Conservation (phyloP, 2,888 invertebrate genomes). For the Heliconius aoede region DNA sequence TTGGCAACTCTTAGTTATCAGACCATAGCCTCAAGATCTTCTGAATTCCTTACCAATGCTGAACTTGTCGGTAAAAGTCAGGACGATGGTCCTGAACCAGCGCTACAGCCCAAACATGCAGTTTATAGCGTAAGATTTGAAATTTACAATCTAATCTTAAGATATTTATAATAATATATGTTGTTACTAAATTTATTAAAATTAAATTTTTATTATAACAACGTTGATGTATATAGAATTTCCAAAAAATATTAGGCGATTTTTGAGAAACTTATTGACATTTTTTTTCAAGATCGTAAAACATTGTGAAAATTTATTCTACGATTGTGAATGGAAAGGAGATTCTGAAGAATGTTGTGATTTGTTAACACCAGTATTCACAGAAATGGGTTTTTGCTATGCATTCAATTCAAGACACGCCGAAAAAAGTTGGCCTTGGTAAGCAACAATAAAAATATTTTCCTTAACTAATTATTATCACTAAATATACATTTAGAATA, state of each 20-base stretch:
- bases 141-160: neutral
- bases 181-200: too few species aligned
- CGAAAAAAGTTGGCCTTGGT: slow-evolving; percentile 83
- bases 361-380: slow-evolving; percentile 87
- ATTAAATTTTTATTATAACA: too few species aligned
- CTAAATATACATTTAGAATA: neutral
- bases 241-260: neutral
- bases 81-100: slow-evolving; percentile 53
- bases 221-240: too few species aligned
- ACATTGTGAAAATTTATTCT: slow-evolving; percentile 85
- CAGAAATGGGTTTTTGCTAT: slow-evolving; percentile 90
- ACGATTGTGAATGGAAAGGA: slow-evolving; percentile 87
- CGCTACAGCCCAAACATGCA: slow-evolving; percentile 66
- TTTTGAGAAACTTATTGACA: neutral
- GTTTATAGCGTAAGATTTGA: slow-evolving; percentile 65
- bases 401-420: slow-evolving; percentile 87
- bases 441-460: slow-evolving; percentile 44
- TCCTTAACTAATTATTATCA: neutral
- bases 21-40: slow-evolving; percentile 62
- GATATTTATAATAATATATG: neutral
- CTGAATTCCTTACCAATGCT: slow-evolving; percentile 59
- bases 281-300: slow-evolving; percentile 77
- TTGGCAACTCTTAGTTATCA: slow-evolving; percentile 73
- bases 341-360: slow-evolving; percentile 86
- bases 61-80: slow-evolving; percentile 57